Evolutionary conservation across 2,113 vertebrate genomes (phyloP).

Genomic region (Rhinogobius similis): DNA sequence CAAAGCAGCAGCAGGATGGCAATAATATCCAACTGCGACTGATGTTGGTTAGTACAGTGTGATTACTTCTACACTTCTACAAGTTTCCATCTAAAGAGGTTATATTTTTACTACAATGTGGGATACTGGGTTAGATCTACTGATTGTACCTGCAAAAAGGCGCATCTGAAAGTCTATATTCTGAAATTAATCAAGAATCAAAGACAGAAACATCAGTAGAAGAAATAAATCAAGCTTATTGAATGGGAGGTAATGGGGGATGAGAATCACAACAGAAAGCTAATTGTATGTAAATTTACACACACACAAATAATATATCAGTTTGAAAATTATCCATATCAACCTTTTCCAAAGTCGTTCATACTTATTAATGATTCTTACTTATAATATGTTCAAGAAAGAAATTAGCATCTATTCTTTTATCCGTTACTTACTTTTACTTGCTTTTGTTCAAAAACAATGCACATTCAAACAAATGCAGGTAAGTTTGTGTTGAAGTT

Average conservation of each 20-base stretch:
- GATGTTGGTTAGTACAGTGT: slow-evolving; percentile 7
- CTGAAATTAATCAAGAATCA: slow-evolving; percentile 68
- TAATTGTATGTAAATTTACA: slow-evolving; percentile 10
- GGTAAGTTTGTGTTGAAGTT: too few species aligned
- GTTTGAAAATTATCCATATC: too few species aligned
- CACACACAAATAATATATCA: background rate
- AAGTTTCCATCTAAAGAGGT: slow-evolving; percentile 17
- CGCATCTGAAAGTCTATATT: slow-evolving; percentile 81
- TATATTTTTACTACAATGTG: slow-evolving; percentile 43
- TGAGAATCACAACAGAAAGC: slow-evolving; percentile 12
- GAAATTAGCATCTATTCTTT: too few species aligned
- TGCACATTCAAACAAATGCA: too few species aligned
- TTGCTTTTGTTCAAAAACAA: too few species aligned
- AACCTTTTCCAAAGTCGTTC: too few species aligned
- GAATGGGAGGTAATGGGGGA: slow-evolving; percentile 13
- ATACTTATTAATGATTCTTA: too few species aligned
- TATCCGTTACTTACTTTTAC: too few species aligned
- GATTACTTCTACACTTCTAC: slow-evolving; percentile 19
- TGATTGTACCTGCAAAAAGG: slow-evolving; percentile 79
- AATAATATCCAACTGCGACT: slow-evolving; percentile 13
- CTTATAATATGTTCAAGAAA: too few species aligned
- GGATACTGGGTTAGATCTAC: slow-evolving; percentile 14
- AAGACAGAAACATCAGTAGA: slow-evolving; percentile 51
- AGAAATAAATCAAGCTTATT: slow-evolving; percentile 10
- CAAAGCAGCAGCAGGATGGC: background rate